A percentile compares a stretch with the other conserved stretches of the same genome.
These are phyloP conservation scores for Andricus curvator DNA, from an alignment of 2,888 invertebrate genomes.

Conservation along the genomic window DNA sequence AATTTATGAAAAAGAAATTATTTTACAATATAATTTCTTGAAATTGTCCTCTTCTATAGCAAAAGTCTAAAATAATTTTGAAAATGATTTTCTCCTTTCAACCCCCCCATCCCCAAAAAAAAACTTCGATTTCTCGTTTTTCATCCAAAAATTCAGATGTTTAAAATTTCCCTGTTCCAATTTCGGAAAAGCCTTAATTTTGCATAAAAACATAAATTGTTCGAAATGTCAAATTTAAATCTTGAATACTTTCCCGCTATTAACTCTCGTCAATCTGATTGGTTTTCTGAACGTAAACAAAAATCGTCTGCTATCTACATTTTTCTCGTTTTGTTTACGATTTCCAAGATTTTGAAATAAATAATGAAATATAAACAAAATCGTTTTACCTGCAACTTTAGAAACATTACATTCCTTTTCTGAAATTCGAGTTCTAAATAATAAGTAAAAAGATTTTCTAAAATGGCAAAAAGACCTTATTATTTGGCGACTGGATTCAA, in stretches of 20 bases:
- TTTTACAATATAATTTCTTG: too few species aligned
- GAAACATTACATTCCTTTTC: background rate
- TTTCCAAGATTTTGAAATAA: too few species aligned
- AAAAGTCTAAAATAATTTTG: too few species aligned
- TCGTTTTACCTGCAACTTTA: background rate
- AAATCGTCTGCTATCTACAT: constrained; percentile 10
- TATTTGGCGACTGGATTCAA: constrained; percentile 64
- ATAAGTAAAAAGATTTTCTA: background rate
- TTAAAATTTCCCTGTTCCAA: too few species aligned
- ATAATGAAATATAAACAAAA: too few species aligned
- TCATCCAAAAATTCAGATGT: too few species aligned
- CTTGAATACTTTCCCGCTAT: background rate
- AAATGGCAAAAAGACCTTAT: constrained; percentile 37
- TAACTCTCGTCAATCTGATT: background rate
- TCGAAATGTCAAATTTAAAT: background rate
- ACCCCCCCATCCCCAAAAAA: too few species aligned
- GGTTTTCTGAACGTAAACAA: background rate
- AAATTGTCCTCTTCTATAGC: too few species aligned
- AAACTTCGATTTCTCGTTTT: too few species aligned
- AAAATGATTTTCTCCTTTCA: too few species aligned
- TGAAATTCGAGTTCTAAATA: background rate
- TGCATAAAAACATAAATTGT: background rate
- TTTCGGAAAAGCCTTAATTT: too few species aligned
- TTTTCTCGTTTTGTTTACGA: background rate
- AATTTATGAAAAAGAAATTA: too few species aligned